Percentiles rank a stretch among this genome's conserved stretches.
Evolutionary conservation across 2,888 invertebrate species (phyloP).

Genomic region (Cephalotes varians): DNA sequence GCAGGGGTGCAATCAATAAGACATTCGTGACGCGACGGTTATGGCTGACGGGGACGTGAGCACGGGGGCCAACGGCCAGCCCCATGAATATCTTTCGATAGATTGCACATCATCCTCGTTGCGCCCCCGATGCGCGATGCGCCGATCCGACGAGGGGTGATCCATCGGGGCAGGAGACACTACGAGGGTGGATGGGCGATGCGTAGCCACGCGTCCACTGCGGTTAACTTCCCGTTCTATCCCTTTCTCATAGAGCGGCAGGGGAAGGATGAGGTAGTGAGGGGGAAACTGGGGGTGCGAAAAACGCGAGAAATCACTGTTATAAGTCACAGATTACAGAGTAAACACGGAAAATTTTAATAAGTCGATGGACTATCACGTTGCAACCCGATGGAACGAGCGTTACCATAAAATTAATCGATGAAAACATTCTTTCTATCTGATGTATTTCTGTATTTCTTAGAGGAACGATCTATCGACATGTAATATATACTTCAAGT

Average conservation of each 20-base stretch:
- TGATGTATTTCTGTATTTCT: neutral
- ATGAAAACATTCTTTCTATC: neutral
- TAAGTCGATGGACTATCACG: neutral
- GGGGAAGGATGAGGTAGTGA: neutral
- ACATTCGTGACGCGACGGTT: constrained; percentile 85
- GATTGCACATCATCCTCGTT: constrained; percentile 84
- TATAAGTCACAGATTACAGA: constrained; percentile 28
- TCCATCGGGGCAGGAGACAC: constrained; percentile 63
- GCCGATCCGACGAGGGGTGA: constrained; percentile 67
- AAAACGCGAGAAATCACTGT: constrained; percentile 22
- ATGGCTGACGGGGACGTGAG: constrained; percentile 82
- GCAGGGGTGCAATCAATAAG: constrained; percentile 84
- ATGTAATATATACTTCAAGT: neutral
- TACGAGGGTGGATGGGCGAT: constrained; percentile 74
- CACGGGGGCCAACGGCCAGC: constrained; percentile 81
- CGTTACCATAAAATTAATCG: neutral
- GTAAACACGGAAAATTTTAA: constrained; percentile 6
- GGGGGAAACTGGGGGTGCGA: neutral
- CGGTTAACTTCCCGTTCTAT: constrained; percentile 78
- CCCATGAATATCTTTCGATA: constrained; percentile 86
- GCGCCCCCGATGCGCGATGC: constrained; percentile 76
- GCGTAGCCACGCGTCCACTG: constrained; percentile 83
- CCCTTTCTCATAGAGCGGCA: neutral
- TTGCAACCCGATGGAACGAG: neutral
- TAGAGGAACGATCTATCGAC: neutral